Conservation (phyloP, 2,113 vertebrate genomes). For the Gavialis gangeticus region DNA sequence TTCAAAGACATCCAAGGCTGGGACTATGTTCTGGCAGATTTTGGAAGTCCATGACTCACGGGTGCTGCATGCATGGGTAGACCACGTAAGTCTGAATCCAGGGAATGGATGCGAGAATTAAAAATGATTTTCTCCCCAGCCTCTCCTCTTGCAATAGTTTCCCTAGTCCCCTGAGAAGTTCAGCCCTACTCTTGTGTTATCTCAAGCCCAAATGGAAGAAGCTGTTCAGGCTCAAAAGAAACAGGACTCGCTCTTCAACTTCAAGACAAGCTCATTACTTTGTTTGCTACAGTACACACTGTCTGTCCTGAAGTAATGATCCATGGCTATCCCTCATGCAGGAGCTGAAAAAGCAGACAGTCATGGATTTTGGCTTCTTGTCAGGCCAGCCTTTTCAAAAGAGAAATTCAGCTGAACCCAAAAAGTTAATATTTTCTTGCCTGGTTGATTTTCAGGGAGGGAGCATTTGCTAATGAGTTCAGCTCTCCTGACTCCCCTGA, state of each 20-base stretch:
- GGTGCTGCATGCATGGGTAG: too few species aligned
- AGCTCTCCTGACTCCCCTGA: not conserved
- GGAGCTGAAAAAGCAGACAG: constrained; percentile 2
- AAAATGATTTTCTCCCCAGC: not conserved
- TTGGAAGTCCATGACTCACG: not conserved
- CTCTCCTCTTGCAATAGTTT: not conserved
- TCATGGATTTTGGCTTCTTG: constrained; percentile 12
- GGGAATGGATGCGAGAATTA: not conserved
- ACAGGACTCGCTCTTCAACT: not conserved
- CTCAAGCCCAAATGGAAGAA: fast-evolving
- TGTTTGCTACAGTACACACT: not conserved
- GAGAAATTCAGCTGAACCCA: constrained; percentile 34
- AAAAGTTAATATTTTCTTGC: not conserved
- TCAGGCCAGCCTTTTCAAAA: constrained; percentile 31
- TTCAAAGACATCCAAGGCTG: fast-evolving
- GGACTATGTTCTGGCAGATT: fast-evolving
- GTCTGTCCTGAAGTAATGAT: constrained; percentile 38
- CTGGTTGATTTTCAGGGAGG: not conserved
- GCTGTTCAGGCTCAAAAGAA: fast-evolving
- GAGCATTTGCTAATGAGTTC: not conserved
- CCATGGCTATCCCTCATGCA: not conserved
- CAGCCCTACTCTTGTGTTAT: not conserved
- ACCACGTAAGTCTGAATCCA: not conserved
- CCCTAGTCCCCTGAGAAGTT: not conserved
- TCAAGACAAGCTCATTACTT: not conserved